Evolutionary conservation across 1,140 invertebrate species (phyloP), one percentile per base, ranked within the genome.

Genomic region (Lamellibrachia luymesi): DNA sequence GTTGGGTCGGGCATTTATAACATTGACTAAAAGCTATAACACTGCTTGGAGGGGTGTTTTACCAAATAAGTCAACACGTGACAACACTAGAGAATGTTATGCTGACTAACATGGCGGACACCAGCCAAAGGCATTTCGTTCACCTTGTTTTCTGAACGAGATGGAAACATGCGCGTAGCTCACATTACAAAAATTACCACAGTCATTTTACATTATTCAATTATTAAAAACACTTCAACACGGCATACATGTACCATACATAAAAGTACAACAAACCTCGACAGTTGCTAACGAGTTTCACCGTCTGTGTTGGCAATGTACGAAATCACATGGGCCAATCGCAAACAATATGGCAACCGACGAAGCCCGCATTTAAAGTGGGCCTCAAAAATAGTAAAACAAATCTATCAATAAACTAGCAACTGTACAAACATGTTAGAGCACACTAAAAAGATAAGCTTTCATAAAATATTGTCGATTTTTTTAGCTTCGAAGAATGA

Each of bases 21-120:
- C 64, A 80, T 22, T 80, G 64, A 8, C 64, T 10, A 80, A 80
- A 17, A 80, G 52, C 6, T 56, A 56, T 17, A 56, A 17, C 64
- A 10, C 4, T 80, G 64, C 64, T 80, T 80, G 64, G 64, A 80
- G 64, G 64, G 64, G 64, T 80, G 64, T 80, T 80, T 80, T 80
- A 80, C 64, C 64, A 80, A 80, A 80, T 80, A 80, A 80, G 64
- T 80, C 64, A 80, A 80, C 64, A 80, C 64, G 64, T 80, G 64
- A 80, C 64, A 80, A 80, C 64, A 80, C 64, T 80, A 80, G 64
- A 80, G 64, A 80, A 80, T 80, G 64, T 80, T 80, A 80, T 80
- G 64, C 64, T 80, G 64, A 80, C 1, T 80, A 80, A 80, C 64
- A 80, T 80, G 64, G 64, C 64, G 64, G 64, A 80, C 64, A 80